These are phyloP conservation scores for Phrynocephalus forsythii DNA, from an alignment of 2,797 vertebrate species.

Conservation along the genomic window DNA sequence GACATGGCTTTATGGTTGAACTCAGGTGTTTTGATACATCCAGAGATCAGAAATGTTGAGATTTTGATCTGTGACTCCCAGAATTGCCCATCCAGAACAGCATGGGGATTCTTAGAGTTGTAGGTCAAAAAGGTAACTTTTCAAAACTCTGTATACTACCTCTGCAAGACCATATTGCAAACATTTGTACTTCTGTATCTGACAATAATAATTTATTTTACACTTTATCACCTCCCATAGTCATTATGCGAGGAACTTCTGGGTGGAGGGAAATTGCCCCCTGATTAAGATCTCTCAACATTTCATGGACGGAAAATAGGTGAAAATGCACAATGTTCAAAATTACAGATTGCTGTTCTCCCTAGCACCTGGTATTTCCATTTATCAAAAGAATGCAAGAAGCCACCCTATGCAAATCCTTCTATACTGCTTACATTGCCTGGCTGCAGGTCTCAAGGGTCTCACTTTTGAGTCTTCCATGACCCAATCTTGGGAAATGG, in stretches of 20 bases:
- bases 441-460: background rate
- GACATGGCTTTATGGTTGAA: no score
- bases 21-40: background rate
- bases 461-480: background rate
- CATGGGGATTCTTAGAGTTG: background rate
- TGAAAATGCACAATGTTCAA: background rate
- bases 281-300: background rate
- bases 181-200: background rate
- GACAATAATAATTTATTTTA: background rate
- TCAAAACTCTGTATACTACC: background rate
- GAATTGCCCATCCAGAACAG: background rate
- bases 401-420: background rate
- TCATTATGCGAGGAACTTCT: background rate
- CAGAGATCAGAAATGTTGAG: background rate
- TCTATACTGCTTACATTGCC: background rate
- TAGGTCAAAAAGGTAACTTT: background rate
- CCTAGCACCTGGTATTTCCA: background rate
- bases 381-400: background rate
- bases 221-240: background rate
- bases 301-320: background rate
- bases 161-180: background rate
- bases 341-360: background rate
- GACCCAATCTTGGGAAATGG: background rate
- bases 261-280: background rate
- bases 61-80: background rate